A percentile compares a stretch with the other conserved stretches of the same genome.
Evolutionary conservation across 2,888 invertebrate genomes (phyloP).

Genomic region (Epirrhoe tristata): DNA sequence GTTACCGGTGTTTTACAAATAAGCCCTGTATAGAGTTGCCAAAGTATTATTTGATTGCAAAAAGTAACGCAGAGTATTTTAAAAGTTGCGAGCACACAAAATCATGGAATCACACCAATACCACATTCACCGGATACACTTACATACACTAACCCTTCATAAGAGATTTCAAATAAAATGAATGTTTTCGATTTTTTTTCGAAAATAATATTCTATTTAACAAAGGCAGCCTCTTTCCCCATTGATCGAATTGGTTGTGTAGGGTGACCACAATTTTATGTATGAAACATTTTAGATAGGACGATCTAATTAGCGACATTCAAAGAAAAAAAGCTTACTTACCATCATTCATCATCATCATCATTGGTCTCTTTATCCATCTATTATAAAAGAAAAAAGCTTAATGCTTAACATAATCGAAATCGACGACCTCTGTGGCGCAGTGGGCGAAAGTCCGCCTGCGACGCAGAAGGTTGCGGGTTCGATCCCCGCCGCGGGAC

Average conservation of each 20-base stretch:
- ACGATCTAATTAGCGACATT: not conserved
- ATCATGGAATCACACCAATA: constrained; percentile 60
- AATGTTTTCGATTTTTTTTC: too few relatives aligned
- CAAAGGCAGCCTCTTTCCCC: constrained; percentile 62
- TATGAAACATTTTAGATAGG: not conserved
- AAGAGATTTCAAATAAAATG: constrained; percentile 51
- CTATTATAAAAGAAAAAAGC: too few relatives aligned
- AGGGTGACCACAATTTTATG: constrained; percentile 48
- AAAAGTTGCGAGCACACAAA: constrained; percentile 46
- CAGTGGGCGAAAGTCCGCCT: too few relatives aligned
- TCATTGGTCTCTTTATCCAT: too few relatives aligned
- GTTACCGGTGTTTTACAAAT: too few relatives aligned
- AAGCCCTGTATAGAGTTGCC: constrained; percentile 2
- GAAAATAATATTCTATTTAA: constrained; percentile 51
- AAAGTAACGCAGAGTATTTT: constrained; percentile 32
- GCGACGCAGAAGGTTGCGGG: too few relatives aligned
- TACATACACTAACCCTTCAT: constrained; percentile 64
- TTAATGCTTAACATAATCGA: too few relatives aligned
- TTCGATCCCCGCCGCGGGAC: too few relatives aligned
- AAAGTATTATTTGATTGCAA: constrained; percentile 3
- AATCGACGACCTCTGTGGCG: too few relatives aligned
- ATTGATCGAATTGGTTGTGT: constrained; percentile 61
- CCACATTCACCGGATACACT: constrained; percentile 63
- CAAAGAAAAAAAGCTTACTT: too few relatives aligned
- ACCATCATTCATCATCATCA: too few relatives aligned